A percentile compares a stretch with the other conserved stretches of the same genome.
These are phyloP conservation scores for Sminthurinus aureus DNA, from an alignment of 2,888 invertebrate species.

Conservation along the genomic window DNA sequence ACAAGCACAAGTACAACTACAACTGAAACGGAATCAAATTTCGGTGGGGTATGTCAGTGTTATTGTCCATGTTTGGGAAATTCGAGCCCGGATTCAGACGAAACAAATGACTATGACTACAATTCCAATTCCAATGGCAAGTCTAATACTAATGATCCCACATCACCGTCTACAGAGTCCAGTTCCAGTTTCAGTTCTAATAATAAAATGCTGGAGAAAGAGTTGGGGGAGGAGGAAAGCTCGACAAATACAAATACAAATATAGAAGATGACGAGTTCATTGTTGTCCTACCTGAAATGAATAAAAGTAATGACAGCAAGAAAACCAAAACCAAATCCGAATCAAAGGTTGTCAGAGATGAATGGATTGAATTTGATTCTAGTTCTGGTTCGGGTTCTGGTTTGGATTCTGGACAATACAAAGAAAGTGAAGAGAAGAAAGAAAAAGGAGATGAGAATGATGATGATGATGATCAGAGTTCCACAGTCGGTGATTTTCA, in stretches of 20 bases:
- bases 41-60: conserved; percentile 38
- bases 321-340: not conserved
- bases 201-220: not conserved
- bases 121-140: not conserved
- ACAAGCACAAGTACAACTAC: not conserved
- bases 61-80: conserved; percentile 40
- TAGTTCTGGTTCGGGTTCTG: conserved; percentile 24
- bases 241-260: not conserved
- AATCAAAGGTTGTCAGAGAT: conserved; percentile 22
- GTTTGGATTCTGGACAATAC: not conserved
- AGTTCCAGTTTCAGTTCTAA: not conserved
- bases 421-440: not conserved
- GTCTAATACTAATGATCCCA: not conserved
- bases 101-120: not conserved
- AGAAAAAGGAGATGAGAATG: not conserved
- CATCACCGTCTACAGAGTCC: not conserved
- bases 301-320: not conserved
- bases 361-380: conserved; percentile 27
- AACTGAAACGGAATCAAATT: not conserved
- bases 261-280: conserved; percentile 33
- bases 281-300: conserved; percentile 11
- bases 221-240: not conserved
- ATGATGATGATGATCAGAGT: conserved; percentile 15
- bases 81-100: not conserved
- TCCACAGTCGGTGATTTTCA: conserved; percentile 32